Evolutionary conservation across 2,888 invertebrate species (phyloP).

Genomic region (Drosophila paracracens): DNA sequence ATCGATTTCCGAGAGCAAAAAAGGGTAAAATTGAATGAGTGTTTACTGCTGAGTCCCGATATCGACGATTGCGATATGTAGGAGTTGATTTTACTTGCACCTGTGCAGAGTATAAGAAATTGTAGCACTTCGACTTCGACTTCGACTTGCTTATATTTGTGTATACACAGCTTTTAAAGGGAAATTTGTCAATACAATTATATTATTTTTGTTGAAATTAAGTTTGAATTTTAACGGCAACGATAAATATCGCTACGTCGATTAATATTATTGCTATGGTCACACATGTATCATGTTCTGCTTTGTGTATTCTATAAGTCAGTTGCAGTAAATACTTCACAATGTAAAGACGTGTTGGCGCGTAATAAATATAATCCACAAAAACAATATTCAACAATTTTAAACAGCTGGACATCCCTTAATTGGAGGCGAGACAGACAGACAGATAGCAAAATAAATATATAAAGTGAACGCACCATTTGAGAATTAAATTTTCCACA

Average conservation of each 20-base stretch:
- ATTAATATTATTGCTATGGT: no score
- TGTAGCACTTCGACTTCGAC: neutral
- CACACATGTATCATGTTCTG: no score
- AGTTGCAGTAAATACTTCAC: no score
- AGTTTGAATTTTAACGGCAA: no score
- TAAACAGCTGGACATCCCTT: neutral
- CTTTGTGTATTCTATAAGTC: no score
- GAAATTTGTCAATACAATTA: neutral
- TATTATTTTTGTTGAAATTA: neutral
- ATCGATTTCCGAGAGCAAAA: neutral
- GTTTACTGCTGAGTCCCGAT: no score
- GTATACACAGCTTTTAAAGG: neutral
- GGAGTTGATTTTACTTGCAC: neutral
- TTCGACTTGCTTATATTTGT: neutral
- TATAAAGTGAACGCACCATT: constrained; percentile 20
- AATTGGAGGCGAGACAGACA: neutral
- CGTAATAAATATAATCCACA: no score
- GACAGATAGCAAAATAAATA: neutral
- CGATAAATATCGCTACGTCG: no score
- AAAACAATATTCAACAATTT: neutral
- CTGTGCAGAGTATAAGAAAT: neutral
- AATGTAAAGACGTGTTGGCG: no score
- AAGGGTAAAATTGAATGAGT: neutral
- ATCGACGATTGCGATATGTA: neutral
- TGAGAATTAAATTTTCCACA: constrained; percentile 17